phyloP scores from a whole-genome alignment of 2,113 vertebrate species.

The Lethenteron camtschaticum region DNA sequence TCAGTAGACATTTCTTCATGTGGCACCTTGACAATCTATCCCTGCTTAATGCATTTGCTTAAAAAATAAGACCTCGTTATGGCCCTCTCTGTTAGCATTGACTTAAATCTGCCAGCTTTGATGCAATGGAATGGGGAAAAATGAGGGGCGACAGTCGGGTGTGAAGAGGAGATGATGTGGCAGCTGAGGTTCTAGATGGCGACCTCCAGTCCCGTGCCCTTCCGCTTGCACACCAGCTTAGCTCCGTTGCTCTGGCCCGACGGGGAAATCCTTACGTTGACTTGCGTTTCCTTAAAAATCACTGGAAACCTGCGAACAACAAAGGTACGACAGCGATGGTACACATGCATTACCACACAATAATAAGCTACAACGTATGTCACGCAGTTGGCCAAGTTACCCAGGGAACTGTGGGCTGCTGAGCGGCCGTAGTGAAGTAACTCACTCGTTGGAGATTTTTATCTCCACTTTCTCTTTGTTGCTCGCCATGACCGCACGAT shows the following conservation, averaged over 20 bases:
- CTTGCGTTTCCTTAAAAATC: background rate
- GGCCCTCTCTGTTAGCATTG: too few relatives aligned
- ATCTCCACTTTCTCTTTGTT: constrained; percentile 52
- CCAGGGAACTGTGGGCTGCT: background rate
- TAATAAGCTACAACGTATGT: background rate
- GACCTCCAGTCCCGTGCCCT: constrained; percentile 1
- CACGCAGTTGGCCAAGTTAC: background rate
- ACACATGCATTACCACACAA: background rate
- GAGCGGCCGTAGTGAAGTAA: constrained; percentile 7
- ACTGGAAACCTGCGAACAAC: constrained; percentile 1
- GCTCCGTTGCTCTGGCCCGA: constrained; percentile 2
- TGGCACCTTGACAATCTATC: too few relatives aligned
- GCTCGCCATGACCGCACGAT: constrained; percentile 43
- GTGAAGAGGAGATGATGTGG: too few relatives aligned
- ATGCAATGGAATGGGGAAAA: too few relatives aligned
- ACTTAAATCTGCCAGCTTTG: too few relatives aligned
- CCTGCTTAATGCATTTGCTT: too few relatives aligned
- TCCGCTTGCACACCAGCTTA: background rate
- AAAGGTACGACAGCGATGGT: background rate
- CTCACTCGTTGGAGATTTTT: constrained; percentile 91
- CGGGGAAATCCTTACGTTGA: background rate
- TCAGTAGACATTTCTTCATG: too few relatives aligned
- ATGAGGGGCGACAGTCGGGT: too few relatives aligned
- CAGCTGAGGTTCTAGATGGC: background rate
- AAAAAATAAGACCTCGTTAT: too few relatives aligned